Percentiles rank a stretch among this genome's conserved stretches.
These are phyloP conservation scores for Chionomys nivalis DNA, from an alignment of 2,113 vertebrate species.

Conservation along the genomic window DNA sequence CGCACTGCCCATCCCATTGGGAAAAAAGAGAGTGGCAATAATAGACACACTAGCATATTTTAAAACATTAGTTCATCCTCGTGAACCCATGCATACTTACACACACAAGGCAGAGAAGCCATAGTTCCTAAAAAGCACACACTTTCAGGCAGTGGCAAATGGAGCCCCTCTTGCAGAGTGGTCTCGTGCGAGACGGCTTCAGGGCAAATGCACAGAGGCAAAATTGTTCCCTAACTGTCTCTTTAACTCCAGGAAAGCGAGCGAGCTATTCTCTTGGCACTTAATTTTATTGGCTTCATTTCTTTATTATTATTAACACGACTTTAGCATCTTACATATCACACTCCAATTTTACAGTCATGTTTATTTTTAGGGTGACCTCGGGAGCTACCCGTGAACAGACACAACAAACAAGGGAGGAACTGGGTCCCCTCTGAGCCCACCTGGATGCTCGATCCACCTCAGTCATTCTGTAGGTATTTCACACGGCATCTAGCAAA, in stretches of 20 bases:
- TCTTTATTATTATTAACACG: constrained; percentile 2
- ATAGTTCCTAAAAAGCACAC: not conserved
- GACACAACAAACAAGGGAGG: not conserved
- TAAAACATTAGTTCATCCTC: not conserved
- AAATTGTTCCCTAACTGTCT: not conserved
- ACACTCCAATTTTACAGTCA: not conserved
- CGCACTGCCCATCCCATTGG: not conserved
- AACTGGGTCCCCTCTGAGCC: not conserved
- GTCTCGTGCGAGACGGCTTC: not conserved
- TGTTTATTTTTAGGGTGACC: not conserved
- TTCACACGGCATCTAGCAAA: constrained; percentile 5
- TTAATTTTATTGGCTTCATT: constrained; percentile 7
- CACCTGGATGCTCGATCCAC: not conserved
- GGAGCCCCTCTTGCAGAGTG: not conserved
- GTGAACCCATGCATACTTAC: not conserved
- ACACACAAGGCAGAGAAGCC: not conserved
- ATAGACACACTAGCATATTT: constrained; percentile 7
- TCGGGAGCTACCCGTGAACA: not conserved
- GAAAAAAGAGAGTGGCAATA: not conserved
- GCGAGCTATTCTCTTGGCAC: not conserved
- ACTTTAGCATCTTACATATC: not conserved
- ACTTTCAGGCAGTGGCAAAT: not conserved
- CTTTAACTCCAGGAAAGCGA: not conserved
- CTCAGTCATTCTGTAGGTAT: not conserved
- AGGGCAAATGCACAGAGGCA: constrained; percentile 13